Conservation (phyloP, 2,888 invertebrate genomes). For the Trilocha varians region DNA sequence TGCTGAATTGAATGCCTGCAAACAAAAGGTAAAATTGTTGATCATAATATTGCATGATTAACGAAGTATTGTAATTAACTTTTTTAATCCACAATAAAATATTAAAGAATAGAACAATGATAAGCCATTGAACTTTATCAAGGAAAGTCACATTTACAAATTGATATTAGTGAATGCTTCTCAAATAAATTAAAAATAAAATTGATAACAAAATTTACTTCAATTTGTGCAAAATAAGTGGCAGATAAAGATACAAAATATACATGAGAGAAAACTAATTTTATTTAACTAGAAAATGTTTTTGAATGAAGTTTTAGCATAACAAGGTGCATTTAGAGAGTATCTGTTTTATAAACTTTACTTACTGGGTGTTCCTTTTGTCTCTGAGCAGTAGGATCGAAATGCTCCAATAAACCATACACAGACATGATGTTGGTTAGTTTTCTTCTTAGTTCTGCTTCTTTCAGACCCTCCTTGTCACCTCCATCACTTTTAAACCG, state of each 20-base stretch:
- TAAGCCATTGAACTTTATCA: constrained; percentile 7
- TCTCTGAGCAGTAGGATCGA: constrained; percentile 78
- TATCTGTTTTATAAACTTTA: constrained; percentile 3
- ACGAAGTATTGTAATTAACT: no score
- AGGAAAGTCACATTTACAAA: neutral
- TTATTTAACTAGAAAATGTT: no score
- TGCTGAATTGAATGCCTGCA: constrained; percentile 47
- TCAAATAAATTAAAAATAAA: no score
- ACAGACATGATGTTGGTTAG: constrained; percentile 86
- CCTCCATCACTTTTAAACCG: constrained; percentile 85
- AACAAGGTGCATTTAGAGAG: neutral
- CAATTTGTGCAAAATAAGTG: no score
- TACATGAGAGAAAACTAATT: no score
- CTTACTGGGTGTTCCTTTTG: constrained; percentile 71
- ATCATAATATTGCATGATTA: no score
- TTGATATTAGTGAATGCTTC: no score
- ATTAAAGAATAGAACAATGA: constrained; percentile 5
- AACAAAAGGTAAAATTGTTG: no score
- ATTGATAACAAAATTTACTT: no score
- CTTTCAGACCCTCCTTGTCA: constrained; percentile 90
- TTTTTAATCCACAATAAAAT: no score
- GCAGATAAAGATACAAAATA: no score
- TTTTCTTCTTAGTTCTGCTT: constrained; percentile 85
- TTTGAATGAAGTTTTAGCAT: neutral
- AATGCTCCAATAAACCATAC: constrained; percentile 86